Evolutionary conservation across 2,113 vertebrate genomes (phyloP).

Genomic region (Scomber japonicus): DNA sequence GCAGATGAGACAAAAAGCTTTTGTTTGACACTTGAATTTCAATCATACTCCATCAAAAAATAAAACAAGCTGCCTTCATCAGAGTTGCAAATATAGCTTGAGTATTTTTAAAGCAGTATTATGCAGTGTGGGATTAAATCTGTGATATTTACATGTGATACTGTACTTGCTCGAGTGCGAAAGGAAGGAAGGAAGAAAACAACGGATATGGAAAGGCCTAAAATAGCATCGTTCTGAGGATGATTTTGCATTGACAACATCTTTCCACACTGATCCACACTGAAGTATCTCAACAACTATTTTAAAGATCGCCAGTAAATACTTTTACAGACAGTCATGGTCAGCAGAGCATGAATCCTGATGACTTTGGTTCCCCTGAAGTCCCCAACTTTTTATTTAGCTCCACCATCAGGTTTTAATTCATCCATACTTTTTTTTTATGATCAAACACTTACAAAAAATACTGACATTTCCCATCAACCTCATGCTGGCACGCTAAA

Average conservation of each 20-base stretch:
- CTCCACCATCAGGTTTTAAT: too few species aligned
- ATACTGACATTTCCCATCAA: too few species aligned
- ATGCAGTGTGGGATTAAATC: conserved; percentile 31
- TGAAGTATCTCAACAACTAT: too few species aligned
- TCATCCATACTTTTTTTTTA: too few species aligned
- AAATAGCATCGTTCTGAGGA: not conserved
- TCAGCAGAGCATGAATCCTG: too few species aligned
- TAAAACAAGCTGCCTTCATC: not conserved
- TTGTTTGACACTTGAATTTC: conserved; percentile 17
- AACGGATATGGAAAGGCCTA: not conserved
- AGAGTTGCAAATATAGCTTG: conserved; percentile 19
- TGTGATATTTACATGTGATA: not conserved
- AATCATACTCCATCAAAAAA: not conserved
- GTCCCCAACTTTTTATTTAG: too few species aligned
- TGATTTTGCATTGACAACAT: not conserved
- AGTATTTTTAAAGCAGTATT: conserved; percentile 15
- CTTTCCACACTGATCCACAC: too few species aligned
- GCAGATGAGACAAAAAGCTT: conserved; percentile 8
- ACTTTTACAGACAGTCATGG: too few species aligned
- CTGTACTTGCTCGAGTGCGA: not conserved
- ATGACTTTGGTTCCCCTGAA: too few species aligned
- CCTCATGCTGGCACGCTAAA: too few species aligned
- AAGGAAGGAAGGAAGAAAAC: not conserved
- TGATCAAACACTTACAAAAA: too few species aligned
- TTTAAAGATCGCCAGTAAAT: too few species aligned